phyloP scores from a whole-genome alignment of 2,113 vertebrate species.

The Symphodus melops region DNA sequence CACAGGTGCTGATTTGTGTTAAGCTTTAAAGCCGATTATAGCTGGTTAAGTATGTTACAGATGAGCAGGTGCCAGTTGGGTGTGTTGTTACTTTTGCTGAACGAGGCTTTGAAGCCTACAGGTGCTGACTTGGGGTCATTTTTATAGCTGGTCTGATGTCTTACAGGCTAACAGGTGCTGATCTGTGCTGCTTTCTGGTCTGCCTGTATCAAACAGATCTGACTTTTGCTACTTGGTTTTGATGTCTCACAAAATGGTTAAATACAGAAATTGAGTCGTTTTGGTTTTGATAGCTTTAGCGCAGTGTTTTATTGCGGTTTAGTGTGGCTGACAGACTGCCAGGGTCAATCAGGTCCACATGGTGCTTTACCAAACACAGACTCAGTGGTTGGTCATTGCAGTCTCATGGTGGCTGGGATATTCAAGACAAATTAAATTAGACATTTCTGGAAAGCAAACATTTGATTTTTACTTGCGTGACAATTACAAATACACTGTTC shows the following conservation, averaged over 20 bases:
- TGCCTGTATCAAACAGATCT: constrained; percentile 8
- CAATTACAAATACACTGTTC: not conserved
- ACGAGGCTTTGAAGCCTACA: constrained; percentile 50
- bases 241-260: constrained; percentile 19
- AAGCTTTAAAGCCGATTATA: constrained; percentile 57
- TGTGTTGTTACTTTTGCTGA: constrained; percentile 46
- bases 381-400: not conserved
- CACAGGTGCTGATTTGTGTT: constrained; percentile 55
- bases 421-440: constrained; percentile 28
- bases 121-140: constrained; percentile 48
- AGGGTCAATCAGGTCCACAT: constrained; percentile 43
- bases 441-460: constrained; percentile 22
- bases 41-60: constrained; percentile 43
- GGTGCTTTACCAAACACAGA: constrained; percentile 53
- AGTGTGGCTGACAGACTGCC: constrained; percentile 45
- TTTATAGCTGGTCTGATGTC: constrained; percentile 40
- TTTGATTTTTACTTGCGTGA: not conserved
- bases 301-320: constrained; percentile 34
- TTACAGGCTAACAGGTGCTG: constrained; percentile 49
- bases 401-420: not conserved
- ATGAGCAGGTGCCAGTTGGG: constrained; percentile 55
- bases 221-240: constrained; percentile 9
- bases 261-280: constrained; percentile 7
- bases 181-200: constrained; percentile 12
- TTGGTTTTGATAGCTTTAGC: constrained; percentile 20